Base-by-base conservation (phyloP, 2,797 vertebrate species). In the Apodemus agrarius region DNA sequence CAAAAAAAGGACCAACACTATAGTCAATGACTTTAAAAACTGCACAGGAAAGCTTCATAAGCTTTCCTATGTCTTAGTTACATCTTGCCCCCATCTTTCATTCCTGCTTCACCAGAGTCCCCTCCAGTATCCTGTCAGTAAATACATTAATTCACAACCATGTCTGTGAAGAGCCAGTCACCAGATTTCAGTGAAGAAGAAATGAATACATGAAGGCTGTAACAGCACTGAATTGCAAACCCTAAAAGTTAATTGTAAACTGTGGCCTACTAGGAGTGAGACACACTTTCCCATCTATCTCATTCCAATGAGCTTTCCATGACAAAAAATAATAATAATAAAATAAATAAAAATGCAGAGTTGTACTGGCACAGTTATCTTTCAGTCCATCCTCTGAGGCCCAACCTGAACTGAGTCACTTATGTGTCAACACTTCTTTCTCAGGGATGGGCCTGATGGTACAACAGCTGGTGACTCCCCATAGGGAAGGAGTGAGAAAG, bases 311-410 rank as follows among this genome's bases (percentile, higher is more conserved):
- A 29, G 29, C 17, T 49, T 8, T n/a, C 17, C 8, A 34, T 0
- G 43, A 79, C 86, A 83, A 87, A 88, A 88, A 88, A n/a, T n/a
- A n/a, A n/a, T n/a, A n/a, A n/a, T n/a, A 57, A 59, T 6, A 86
- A 87, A 85, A n/a, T n/a, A 57, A 83, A 84, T 84, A 88, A 85
- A 52, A 81, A 82, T 1, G 26, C 88, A 87, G 52, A 84, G 31
- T 37, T 1, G 1, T 17, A 26, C 19, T 40, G 78, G 57, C 61
- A 34, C 31, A 24, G 14, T 61, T 57, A 57, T 29, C 46, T 90
- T 78, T 57, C 40, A n/a, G 78, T 16, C 24, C 9, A 0, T 46
- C 78, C 43, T 59, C 11, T 11, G 54, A 85, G 88, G 19, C 31
- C 29, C 49, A 54, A 46, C 67, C 83, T 57, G 83, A 9, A 6